Conservation (phyloP, 2,888 invertebrate species). For the Hydrotaea cyrtoneurina region DNA sequence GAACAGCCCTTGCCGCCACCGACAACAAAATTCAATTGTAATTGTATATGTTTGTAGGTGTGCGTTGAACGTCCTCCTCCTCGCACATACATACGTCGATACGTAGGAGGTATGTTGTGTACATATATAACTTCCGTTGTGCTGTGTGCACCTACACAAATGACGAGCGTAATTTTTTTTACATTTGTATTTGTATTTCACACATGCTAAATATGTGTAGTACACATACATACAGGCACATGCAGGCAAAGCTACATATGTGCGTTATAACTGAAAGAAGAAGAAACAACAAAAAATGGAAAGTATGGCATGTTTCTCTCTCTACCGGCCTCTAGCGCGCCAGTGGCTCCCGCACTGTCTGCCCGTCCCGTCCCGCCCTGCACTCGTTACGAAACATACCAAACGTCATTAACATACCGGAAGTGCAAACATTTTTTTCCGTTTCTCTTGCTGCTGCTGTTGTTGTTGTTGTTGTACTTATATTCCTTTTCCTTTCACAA, state of each 20-base stretch:
- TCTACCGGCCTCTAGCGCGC: not conserved
- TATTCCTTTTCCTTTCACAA: conserved; percentile 30
- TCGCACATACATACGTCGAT: not conserved
- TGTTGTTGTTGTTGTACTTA: conserved; percentile 19
- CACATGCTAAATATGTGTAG: conserved; percentile 29
- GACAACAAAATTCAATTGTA: not conserved
- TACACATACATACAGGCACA: conserved; percentile 7
- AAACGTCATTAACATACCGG: conserved; percentile 74
- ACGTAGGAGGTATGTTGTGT: not conserved
- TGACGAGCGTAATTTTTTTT: conserved; percentile 11
- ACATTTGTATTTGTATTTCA: conserved; percentile 16
- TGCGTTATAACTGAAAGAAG: not conserved
- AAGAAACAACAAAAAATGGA: not conserved
- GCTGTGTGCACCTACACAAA: conserved; percentile 24
- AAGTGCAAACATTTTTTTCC: conserved; percentile 74
- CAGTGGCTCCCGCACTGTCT: not conserved
- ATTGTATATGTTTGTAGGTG: not conserved
- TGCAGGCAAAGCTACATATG: not conserved
- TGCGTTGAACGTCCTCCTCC: not conserved
- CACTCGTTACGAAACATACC: conserved; percentile 42
- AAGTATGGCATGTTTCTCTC: conserved; percentile 10
- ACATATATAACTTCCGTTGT: not conserved
- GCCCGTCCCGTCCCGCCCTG: too few relatives aligned
- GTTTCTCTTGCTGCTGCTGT: conserved; percentile 18
- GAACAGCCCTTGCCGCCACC: not conserved